Conservation (phyloP, 37 sponge, comb jelly and placozoan genomes). For the Eunapius fragilis region DNA sequence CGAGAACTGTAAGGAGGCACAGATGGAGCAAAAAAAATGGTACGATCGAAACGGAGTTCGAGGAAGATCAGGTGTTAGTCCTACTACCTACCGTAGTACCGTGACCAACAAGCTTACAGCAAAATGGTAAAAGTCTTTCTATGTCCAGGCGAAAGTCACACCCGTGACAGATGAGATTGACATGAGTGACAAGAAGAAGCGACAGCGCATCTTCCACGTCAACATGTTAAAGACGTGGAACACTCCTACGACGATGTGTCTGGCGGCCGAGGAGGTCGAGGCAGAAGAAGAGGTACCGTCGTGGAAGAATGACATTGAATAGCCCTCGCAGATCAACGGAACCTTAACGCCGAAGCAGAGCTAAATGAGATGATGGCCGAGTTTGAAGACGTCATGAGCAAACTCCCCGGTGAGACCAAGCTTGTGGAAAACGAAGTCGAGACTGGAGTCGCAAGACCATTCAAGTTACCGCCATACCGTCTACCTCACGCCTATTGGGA, state of each 20-base stretch:
- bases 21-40: constrained; percentile 30
- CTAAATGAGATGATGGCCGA: neutral
- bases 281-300: neutral
- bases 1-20: constrained; percentile 19
- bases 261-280: neutral
- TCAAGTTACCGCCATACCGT: constrained; percentile 35
- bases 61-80: constrained; percentile 65
- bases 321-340: neutral
- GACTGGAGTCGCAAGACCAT: constrained; percentile 13
- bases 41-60: constrained; percentile 39
- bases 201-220: constrained; percentile 8
- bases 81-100: constrained; percentile 50
- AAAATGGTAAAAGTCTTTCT: constrained; percentile 51
- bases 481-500: constrained; percentile 35
- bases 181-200: constrained; percentile 3
- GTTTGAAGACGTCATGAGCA: constrained; percentile 5
- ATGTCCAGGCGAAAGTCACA: neutral
- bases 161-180: constrained; percentile 28
- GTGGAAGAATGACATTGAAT: neutral
- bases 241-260: neutral
- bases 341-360: neutral
- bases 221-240: neutral
- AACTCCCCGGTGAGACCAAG: constrained; percentile 27
- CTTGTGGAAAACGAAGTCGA: constrained; percentile 10
- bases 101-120: constrained; percentile 16